Base-by-base conservation (phyloP, 92 coral and sea anemone genomes). In the Porites rus region DNA sequence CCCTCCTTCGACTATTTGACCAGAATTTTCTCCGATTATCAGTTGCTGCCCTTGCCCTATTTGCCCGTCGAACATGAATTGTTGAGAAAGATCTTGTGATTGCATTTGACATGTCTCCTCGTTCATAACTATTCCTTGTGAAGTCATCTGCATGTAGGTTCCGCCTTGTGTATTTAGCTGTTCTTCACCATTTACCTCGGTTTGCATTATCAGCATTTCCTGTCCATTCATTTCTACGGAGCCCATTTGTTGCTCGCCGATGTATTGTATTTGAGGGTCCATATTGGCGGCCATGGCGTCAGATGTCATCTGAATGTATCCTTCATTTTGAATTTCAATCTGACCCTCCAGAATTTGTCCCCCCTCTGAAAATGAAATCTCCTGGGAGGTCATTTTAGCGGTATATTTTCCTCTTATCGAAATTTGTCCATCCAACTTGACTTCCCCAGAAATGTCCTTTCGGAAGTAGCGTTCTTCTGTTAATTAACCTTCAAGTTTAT, bases 181-280 rank as follows among this genome's bases (percentile, higher is more conserved):
- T n/a, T 80, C 67, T 66, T 22, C 53, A 8, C 58, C 75, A 46
- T 84, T 74, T 22, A 53, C 75, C 68, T 89, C 77, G 73, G 92
- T 79, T 50, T 84, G 89, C 86, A 89, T 73, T 54, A 84, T 67
- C 66, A 89, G 17, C 17, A 84, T 77, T 18, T 74, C 79, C 6
- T 84, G 84, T 10, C 88, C 76, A 16, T 60, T 89, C 68, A 64
- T 88, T 69, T 88, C 74, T n/a, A 77, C 8, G 0, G 76, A 67
- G 46, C 86, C 43, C 52, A 69, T 70, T 10, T 78, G 78, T 19
- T 60, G 76, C 13, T 86, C 78, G 61, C 69, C 53, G 51, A 59
- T 73, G 85, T 69, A 70, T 62, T 56, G 84, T n/a, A 78, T 59
- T 12, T 86, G 90, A 70, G 71, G 50, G 17, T 56, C 85, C 43